Percentiles rank a stretch among this genome's conserved stretches.
Conservation (phyloP, 37 sponge, comb jelly and placozoan species). For the Bolinopsis microptera region DNA sequence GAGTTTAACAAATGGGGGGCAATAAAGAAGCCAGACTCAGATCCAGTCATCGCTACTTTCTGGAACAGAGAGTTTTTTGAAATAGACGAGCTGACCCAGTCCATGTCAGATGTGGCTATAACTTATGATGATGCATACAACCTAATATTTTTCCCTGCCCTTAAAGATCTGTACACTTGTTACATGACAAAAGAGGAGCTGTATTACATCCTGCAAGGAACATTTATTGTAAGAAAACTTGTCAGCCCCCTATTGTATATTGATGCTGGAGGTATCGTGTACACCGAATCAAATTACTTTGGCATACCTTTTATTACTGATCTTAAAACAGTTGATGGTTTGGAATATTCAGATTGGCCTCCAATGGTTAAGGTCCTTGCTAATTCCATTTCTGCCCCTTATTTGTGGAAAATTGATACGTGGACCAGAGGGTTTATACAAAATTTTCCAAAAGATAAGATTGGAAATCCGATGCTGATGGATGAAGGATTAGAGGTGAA, state of each 20-base stretch:
- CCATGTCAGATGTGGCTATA: conserved; percentile 3
- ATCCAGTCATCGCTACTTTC: neutral
- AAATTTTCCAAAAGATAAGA: conserved; percentile 19
- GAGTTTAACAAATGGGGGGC: conserved; percentile 16
- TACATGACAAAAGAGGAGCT: neutral
- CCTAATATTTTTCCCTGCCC: neutral
- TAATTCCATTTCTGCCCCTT: conserved; percentile 38
- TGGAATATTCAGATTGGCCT: conserved; percentile 37
- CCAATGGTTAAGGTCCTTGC: neutral
- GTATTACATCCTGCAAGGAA: conserved; percentile 32
- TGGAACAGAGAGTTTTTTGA: conserved; percentile 28
- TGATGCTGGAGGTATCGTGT: neutral
- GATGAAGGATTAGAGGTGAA: neutral
- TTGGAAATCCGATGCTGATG: neutral
- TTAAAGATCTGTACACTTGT: neutral
- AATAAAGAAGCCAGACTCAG: neutral
- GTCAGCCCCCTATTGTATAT: conserved; percentile 6
- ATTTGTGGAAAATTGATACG: conserved; percentile 13
- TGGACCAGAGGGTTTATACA: neutral
- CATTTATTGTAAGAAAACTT: neutral
- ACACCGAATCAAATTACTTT: neutral
- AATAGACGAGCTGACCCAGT: neutral
- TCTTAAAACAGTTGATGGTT: conserved; percentile 7
- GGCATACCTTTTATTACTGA: conserved; percentile 23
- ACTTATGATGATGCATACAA: conserved; percentile 10